phyloP scores from a whole-genome alignment of 2,113 vertebrate genomes.

The Dipodomys ordii region DNA sequence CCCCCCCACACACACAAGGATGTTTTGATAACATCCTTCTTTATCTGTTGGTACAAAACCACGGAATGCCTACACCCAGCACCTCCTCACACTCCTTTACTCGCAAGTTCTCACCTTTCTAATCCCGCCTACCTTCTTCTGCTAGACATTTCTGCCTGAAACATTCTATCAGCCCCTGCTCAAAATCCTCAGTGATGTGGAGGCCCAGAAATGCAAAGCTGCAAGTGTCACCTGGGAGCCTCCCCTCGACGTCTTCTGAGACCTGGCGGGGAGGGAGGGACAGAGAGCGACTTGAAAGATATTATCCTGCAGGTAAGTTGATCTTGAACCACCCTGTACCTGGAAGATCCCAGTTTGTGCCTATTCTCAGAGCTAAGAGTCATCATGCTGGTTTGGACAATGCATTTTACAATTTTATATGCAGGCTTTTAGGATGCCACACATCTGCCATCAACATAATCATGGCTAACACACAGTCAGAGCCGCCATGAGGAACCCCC shows the following conservation, averaged over 20 bases:
- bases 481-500: neutral
- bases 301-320: neutral
- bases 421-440: neutral
- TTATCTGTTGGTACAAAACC: neutral
- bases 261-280: neutral
- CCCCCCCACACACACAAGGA: neutral
- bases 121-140: neutral
- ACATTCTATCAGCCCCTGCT: neutral
- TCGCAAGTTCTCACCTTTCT: neutral
- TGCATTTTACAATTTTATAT: neutral
- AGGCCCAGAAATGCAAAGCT: neutral
- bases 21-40: neutral
- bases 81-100: neutral
- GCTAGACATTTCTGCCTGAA: neutral
- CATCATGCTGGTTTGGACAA: neutral
- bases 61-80: neutral
- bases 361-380: neutral
- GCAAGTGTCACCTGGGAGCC: neutral
- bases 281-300: neutral
- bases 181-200: slow-evolving; percentile 16
- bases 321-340: neutral
- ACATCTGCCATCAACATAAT: neutral
- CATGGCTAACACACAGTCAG: neutral
- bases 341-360: neutral
- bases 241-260: neutral